A percentile compares a stretch with the other conserved stretches of the same genome.
Evolutionary conservation across 2,113 vertebrate species (phyloP).

Genomic region (Amazona vittata): DNA sequence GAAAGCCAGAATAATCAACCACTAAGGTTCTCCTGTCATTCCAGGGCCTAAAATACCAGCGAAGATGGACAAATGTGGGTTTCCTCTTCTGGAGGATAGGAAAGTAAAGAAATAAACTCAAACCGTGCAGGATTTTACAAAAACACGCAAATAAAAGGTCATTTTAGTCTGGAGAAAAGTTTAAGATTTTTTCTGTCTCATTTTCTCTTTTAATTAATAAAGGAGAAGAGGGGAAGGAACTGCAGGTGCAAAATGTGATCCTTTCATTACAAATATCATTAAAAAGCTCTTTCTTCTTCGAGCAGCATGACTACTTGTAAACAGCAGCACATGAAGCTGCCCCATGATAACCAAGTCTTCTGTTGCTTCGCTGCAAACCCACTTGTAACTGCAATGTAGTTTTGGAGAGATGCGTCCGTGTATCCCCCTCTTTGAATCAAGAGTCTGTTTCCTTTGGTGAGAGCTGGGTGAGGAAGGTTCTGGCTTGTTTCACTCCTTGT

Average conservation of each 20-base stretch:
- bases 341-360: background rate
- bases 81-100: background rate
- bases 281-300: background rate
- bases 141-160: background rate
- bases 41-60: background rate
- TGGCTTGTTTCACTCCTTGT: background rate
- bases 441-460: background rate
- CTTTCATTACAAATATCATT: background rate
- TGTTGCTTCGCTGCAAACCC: background rate
- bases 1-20: background rate
- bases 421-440: rapidly evolving
- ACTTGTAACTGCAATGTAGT: background rate
- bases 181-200: background rate
- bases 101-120: background rate
- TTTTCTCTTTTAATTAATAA: background rate
- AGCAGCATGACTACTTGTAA: background rate
- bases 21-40: background rate
- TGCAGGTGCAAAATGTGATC: background rate
- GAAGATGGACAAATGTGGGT: background rate
- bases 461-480: background rate
- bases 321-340: background rate
- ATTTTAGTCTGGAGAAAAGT: background rate
- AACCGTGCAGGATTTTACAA: background rate
- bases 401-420: background rate
- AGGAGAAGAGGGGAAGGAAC: background rate